These are phyloP conservation scores for Mustela lutreola DNA, from an alignment of 2,113 vertebrate genomes.

Conservation along the genomic window DNA sequence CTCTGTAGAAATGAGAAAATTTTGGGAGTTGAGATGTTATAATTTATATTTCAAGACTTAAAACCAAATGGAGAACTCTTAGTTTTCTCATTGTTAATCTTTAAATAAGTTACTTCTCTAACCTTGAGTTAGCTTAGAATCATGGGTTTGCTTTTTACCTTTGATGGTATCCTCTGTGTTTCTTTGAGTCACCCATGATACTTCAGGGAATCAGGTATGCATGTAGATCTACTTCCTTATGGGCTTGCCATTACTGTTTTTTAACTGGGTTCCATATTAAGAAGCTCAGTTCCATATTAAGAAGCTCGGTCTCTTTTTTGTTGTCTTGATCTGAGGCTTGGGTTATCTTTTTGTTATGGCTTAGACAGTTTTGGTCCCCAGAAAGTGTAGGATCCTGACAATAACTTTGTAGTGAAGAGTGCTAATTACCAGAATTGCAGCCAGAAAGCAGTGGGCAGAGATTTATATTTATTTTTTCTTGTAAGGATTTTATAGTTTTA, in stretches of 20 bases:
- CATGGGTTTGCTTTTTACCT: conserved; percentile 40
- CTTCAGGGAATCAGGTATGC: not conserved
- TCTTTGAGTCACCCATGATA: not conserved
- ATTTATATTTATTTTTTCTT: not conserved
- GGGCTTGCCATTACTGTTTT: not conserved
- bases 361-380: not conserved
- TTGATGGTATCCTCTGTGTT: not conserved
- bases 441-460: not conserved
- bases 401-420: not conserved
- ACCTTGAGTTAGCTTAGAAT: conserved; percentile 51
- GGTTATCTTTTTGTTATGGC: not conserved
- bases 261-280: not conserved
- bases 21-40: conserved; percentile 38
- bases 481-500: conserved; percentile 4
- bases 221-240: not conserved
- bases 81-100: not conserved
- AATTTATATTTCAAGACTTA: conserved; percentile 48
- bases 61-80: not conserved
- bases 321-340: conserved; percentile 19
- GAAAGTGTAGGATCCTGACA: not conserved
- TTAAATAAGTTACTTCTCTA: conserved; percentile 48
- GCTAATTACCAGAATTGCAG: not conserved
- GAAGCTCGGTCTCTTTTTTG: not conserved
- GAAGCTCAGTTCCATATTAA: not conserved
- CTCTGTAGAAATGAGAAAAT: conserved; percentile 44